These are phyloP conservation scores for Lethrus apterus DNA, from an alignment of 1,140 invertebrate species.

Conservation along the genomic window DNA sequence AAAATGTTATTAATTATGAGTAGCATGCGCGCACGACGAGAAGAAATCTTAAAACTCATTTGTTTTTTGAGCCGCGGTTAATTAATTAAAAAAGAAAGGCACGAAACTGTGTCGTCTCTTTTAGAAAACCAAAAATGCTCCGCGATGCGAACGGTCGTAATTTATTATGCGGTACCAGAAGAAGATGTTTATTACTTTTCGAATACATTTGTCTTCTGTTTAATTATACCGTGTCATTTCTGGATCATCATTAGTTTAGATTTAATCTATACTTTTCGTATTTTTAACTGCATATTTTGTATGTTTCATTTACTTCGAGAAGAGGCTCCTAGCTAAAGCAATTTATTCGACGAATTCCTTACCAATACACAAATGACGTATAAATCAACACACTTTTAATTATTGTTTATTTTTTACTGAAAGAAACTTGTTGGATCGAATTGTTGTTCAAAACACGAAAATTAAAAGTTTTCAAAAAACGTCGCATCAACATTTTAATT, in stretches of 20 bases:
- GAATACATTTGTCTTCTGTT: slow-evolving; percentile 24
- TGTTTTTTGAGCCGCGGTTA: slow-evolving; percentile 19
- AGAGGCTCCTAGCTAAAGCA: too few relatives aligned
- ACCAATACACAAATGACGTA: too few relatives aligned
- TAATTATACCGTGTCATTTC: slow-evolving; percentile 25
- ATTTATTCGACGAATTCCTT: too few relatives aligned
- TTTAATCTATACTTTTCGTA: too few relatives aligned
- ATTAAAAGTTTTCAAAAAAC: too few relatives aligned
- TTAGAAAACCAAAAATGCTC: slow-evolving; percentile 14
- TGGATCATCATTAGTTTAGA: slow-evolving; percentile 19
- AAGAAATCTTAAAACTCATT: slow-evolving; percentile 24
- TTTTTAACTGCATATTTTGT: too few relatives aligned
- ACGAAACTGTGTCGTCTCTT: slow-evolving; percentile 14
- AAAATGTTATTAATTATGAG: slow-evolving; percentile 25
- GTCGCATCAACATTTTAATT: too few relatives aligned
- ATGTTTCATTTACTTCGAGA: too few relatives aligned
- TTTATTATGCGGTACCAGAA: slow-evolving; percentile 5
- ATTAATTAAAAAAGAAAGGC: slow-evolving; percentile 24
- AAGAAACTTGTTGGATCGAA: too few relatives aligned
- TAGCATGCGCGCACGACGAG: slow-evolving; percentile 11
- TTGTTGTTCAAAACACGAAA: too few relatives aligned
- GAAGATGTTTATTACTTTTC: slow-evolving; percentile 22
- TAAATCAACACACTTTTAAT: too few relatives aligned
- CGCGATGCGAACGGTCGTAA: background rate
- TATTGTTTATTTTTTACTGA: too few relatives aligned